Conservation (phyloP, 2,113 vertebrate species). For the Aspidoscelis tigris region DNA sequence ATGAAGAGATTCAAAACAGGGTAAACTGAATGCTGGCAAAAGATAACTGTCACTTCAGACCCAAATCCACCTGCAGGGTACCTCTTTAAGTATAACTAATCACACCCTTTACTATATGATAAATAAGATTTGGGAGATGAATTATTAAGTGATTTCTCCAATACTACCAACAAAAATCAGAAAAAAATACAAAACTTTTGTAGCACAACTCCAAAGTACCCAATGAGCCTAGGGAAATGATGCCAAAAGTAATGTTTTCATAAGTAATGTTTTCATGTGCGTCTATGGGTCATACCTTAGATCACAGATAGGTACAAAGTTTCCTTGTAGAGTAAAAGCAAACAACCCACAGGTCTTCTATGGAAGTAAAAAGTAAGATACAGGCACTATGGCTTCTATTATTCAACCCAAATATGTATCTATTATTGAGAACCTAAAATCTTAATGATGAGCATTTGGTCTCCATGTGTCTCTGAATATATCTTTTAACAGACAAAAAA, state of each 20-base stretch:
- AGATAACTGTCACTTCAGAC: no score
- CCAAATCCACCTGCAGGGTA: no score
- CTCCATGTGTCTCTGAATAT: background rate
- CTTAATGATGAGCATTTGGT: background rate
- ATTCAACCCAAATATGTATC: no score
- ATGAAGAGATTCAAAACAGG: no score
- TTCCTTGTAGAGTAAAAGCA: conserved; percentile 73
- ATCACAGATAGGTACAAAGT: conserved; percentile 54
- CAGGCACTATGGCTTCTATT: no score
- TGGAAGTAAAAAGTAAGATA: conserved; percentile 56
- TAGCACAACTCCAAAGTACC: conserved; percentile 76
- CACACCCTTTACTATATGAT: no score
- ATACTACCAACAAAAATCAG: conserved; percentile 5
- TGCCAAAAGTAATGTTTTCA: conserved; percentile 66
- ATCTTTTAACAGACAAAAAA: background rate
- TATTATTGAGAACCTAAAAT: background rate
- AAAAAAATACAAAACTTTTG: conserved; percentile 78
- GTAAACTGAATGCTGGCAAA: no score
- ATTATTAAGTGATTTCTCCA: background rate
- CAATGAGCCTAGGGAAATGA: conserved; percentile 76
- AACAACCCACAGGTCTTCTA: conserved; percentile 75
- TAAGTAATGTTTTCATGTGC: conserved; percentile 57
- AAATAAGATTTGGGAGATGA: background rate
- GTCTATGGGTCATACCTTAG: conserved; percentile 74
- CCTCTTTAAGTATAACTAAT: no score